Percentiles rank a stretch among this genome's conserved stretches.
Conservation (phyloP, 1,140 invertebrate species). For the Drosophila arawakana region DNA sequence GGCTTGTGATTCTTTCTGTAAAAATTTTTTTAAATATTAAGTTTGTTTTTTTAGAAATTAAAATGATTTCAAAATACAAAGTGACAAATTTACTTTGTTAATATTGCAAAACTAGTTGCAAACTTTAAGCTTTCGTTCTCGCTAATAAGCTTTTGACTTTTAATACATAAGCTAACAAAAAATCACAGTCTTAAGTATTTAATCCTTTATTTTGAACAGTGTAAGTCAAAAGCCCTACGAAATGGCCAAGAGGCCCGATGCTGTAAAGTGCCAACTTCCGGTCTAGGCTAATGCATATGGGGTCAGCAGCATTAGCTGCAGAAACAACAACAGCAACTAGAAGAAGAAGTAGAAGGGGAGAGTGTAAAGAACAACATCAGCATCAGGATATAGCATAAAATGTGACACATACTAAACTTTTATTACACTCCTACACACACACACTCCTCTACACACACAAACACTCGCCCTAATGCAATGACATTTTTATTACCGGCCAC, state of each 20-base stretch:
- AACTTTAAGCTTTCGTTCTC: no score
- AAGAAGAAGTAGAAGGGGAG: neutral
- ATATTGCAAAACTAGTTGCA: no score
- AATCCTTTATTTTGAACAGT: neutral
- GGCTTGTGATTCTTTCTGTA: no score
- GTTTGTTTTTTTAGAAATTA: no score
- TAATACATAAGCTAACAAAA: no score
- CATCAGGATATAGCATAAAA: slow-evolving; percentile 54
- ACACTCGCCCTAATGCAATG: slow-evolving; percentile 71
- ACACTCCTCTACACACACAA: slow-evolving; percentile 22
- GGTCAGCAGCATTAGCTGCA: slow-evolving; percentile 32
- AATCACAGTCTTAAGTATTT: no score
- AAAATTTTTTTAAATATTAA: no score
- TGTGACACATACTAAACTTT: slow-evolving; percentile 82
- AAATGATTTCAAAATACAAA: no score
- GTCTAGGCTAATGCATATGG: slow-evolving; percentile 58
- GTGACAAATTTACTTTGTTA: no score
- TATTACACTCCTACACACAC: slow-evolving; percentile 62
- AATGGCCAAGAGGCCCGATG: slow-evolving; percentile 39
- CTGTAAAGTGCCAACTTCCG: slow-evolving; percentile 76
- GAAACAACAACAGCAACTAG: slow-evolving; percentile 12
- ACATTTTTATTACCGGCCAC: slow-evolving; percentile 78
- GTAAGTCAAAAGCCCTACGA: slow-evolving; percentile 21
- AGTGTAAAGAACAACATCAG: slow-evolving; percentile 22
- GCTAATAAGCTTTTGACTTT: no score